phyloP scores from a whole-genome alignment of 1,140 invertebrate species.

The Episyrphus balteatus region DNA sequence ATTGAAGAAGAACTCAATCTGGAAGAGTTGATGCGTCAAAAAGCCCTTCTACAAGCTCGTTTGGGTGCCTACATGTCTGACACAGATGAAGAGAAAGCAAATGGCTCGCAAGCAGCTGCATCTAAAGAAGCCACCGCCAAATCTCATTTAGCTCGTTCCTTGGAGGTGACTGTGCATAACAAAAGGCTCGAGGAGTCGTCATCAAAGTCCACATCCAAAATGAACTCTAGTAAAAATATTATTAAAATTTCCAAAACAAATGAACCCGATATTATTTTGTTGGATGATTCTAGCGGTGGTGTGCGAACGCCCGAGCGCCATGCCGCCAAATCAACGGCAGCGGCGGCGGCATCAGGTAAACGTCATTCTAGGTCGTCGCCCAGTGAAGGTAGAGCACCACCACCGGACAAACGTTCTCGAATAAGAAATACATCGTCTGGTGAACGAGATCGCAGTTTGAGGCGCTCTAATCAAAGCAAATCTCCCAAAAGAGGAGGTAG shows the following conservation, averaged over 20 bases:
- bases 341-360: background rate
- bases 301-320: slow-evolving; percentile 27
- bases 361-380: slow-evolving; percentile 5
- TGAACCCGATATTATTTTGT: slow-evolving; percentile 37
- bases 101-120: background rate
- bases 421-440: background rate
- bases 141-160: slow-evolving; percentile 1
- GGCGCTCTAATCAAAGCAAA: no score
- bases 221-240: slow-evolving; percentile 30
- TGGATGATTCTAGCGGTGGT: slow-evolving; percentile 38
- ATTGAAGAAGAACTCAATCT: slow-evolving; percentile 78
- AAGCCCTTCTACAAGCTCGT: slow-evolving; percentile 56
- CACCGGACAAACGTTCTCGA: background rate
- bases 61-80: slow-evolving; percentile 48
- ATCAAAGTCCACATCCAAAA: slow-evolving; percentile 21
- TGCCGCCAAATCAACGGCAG: background rate
- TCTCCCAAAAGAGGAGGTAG: no score
- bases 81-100: slow-evolving; percentile 20
- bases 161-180: background rate
- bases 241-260: slow-evolving; percentile 26
- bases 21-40: slow-evolving; percentile 80
- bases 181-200: slow-evolving; percentile 12
- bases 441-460: slow-evolving; percentile 1
- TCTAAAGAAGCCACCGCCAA: background rate
- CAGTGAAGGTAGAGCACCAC: background rate